Base-by-base conservation (phyloP, 2,888 invertebrate genomes). In the Dermolepida albohirtum region DNA sequence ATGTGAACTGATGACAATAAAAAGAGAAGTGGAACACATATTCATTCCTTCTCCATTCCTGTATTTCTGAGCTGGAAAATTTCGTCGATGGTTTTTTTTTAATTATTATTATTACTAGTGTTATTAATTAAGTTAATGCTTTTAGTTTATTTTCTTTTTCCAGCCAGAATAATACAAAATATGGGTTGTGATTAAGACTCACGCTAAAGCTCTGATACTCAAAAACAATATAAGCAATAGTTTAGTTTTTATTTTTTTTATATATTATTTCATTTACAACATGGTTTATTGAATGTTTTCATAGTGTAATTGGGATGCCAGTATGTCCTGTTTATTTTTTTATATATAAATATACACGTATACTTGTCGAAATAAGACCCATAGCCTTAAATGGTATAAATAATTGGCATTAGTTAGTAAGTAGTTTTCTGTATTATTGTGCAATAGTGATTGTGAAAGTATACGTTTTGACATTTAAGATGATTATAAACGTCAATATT, bases 351-450 rank as follows among this genome's bases (percentile, higher is more conserved):
- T 12, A 47, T 47, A 47, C 17, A 47, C 17, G 47, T 47, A 47
- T 57, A 44, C 43, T 27, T 11, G 43, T 57, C 57, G 6, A 44
- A 27, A 43, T 39, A 49, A 74, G 74, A 75, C 74, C 73, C 78
- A 74, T 81, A 81, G 81, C 80, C 82, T 82, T 80, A 81, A 69
- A 55, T 74, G 77, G 77, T 76, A 81, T 82, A 82, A 82, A 82
- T 81, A 81, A 82, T 78, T 79, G 79, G 80, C 74, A 54, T 64
- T 70, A 64, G 54, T 17, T 47, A 29, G 71, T 79, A 79, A 78
- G 75, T 77, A 74, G 77, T 43, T 72, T 71, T 73, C 77, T 76
- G 75, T 79, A 79, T 76, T 77, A 74, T 80, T 76, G 81, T 81
- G 81, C 81, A 81, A 82, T 82, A 82, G 78, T 76, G 73, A 75